phyloP scores from a whole-genome alignment of 2,113 vertebrate genomes.

The Siphamia tubifer region DNA sequence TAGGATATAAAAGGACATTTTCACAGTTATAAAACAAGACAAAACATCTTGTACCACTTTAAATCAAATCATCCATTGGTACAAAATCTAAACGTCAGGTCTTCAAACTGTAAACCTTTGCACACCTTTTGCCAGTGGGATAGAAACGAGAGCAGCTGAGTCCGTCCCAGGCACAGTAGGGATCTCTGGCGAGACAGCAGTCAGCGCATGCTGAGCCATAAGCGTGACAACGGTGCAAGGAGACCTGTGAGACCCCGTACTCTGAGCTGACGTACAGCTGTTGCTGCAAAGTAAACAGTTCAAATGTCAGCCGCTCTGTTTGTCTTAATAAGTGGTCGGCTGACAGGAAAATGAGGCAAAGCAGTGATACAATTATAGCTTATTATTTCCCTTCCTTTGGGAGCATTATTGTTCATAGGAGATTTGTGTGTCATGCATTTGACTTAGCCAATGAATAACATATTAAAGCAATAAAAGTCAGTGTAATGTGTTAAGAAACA shows the following conservation, averaged over 20 bases:
- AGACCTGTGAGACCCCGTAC: conserved; percentile 91
- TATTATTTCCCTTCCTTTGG: conserved; percentile 38
- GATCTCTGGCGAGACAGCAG: conserved; percentile 96
- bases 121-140: conserved; percentile 92
- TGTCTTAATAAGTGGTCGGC: conserved; percentile 59
- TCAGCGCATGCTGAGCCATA: conserved; percentile 95
- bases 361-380: conserved; percentile 25
- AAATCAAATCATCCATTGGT: too few relatives aligned
- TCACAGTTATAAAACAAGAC: not conserved
- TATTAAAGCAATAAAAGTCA: conserved; percentile 13
- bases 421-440: conserved; percentile 7
- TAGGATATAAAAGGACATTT: not conserved
- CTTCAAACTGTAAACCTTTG: not conserved
- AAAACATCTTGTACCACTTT: not conserved
- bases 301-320: conserved; percentile 64
- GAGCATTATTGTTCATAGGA: conserved; percentile 2
- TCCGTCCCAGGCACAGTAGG: conserved; percentile 98
- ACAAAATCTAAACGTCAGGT: not conserved
- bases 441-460: not conserved
- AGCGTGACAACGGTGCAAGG: conserved; percentile 93
- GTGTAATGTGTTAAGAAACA: not conserved
- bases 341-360: conserved; percentile 62
- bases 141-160: conserved; percentile 95
- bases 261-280: conserved; percentile 95
- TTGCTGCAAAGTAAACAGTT: conserved; percentile 86